These are phyloP conservation scores for Andrena praecox DNA, from an alignment of 2,888 invertebrate genomes.

Conservation along the genomic window DNA sequence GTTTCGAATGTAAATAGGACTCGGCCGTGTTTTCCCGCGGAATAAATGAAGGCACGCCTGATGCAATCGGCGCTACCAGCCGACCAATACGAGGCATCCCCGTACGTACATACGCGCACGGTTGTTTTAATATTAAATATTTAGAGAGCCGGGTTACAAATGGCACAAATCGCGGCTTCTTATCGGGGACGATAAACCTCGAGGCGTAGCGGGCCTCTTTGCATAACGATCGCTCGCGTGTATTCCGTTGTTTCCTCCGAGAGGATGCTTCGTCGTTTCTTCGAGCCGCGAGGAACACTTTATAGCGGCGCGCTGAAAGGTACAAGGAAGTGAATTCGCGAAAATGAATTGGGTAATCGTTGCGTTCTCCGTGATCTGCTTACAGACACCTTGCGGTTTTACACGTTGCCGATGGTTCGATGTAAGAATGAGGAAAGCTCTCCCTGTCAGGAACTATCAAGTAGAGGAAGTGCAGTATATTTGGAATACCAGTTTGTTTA, in stretches of 20 bases:
- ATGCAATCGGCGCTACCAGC: slow-evolving; percentile 55
- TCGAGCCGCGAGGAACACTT: slow-evolving; percentile 14
- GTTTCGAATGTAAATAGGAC: slow-evolving; percentile 71
- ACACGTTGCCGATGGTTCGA: too few relatives aligned
- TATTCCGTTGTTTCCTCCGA: slow-evolving; percentile 2
- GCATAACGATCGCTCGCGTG: slow-evolving; percentile 48
- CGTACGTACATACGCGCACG: not conserved
- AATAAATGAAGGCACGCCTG: slow-evolving; percentile 68
- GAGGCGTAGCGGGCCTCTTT: slow-evolving; percentile 24
- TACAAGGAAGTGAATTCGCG: not conserved
- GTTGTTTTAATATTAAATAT: slow-evolving; percentile 73
- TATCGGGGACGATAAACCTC: slow-evolving; percentile 62
- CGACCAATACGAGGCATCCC: slow-evolving; percentile 28
- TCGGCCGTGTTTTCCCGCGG: slow-evolving; percentile 63
- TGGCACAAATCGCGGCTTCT: slow-evolving; percentile 59
- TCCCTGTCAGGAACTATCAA: too few relatives aligned
- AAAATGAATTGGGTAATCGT: slow-evolving; percentile 12
- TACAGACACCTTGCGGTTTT: slow-evolving; percentile 13
- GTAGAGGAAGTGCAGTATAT: too few relatives aligned
- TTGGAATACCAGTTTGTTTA: too few relatives aligned
- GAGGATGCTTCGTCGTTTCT: not conserved
- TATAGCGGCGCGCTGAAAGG: not conserved
- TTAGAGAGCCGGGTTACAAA: slow-evolving; percentile 61
- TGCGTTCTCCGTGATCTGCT: slow-evolving; percentile 7
- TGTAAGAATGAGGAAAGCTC: too few relatives aligned